Percentiles rank a stretch among this genome's conserved stretches.
Evolutionary conservation across 2,797 vertebrate genomes (phyloP).

Genomic region (Ceyx erithaca): DNA sequence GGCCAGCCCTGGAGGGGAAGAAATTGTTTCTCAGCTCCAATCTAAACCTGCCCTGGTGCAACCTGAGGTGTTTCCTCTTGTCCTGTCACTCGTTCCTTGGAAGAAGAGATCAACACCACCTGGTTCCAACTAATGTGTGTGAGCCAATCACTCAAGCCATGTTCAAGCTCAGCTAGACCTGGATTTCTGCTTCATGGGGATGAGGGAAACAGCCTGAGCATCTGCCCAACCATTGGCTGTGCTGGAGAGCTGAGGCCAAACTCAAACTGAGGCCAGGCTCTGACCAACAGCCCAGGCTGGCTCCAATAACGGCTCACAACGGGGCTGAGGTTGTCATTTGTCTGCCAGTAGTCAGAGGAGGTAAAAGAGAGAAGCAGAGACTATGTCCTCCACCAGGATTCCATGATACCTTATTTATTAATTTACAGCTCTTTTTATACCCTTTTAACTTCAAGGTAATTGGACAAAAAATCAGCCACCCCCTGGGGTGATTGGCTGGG

Average conservation of each 20-base stretch:
- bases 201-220: background rate
- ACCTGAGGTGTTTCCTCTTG: background rate
- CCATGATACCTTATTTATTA: too few species aligned
- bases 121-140: background rate
- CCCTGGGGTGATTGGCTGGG: too few species aligned
- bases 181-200: background rate
- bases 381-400: too few species aligned
- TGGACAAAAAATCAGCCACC: too few species aligned
- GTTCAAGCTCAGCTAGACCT: background rate
- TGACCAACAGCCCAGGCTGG: background rate
- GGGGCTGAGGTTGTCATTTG: background rate
- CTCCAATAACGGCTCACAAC: background rate
- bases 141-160: background rate
- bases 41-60: background rate
- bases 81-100: background rate
- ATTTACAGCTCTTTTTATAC: too few species aligned
- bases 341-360: too few species aligned
- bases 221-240: too few species aligned
- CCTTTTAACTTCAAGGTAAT: too few species aligned
- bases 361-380: too few species aligned
- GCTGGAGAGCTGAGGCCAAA: background rate
- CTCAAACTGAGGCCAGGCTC: background rate
- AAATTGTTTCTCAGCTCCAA: background rate
- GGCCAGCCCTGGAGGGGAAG: background rate
- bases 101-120: too few species aligned